Evolutionary conservation across 1,140 invertebrate species (phyloP).

Genomic region (Heterodera carotae): DNA sequence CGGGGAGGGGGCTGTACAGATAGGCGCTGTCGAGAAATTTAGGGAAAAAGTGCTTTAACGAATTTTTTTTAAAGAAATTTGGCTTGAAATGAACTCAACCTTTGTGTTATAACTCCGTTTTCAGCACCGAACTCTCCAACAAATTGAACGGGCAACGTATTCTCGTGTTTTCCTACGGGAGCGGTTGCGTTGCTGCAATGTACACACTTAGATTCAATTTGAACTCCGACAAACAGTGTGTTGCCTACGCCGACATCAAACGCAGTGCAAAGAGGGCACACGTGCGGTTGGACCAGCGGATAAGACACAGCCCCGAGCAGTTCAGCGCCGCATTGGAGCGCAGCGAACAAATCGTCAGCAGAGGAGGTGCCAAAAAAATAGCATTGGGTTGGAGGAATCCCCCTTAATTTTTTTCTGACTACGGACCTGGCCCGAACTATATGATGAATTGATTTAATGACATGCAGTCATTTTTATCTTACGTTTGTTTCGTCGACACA

Average conservation of each 20-base stretch:
- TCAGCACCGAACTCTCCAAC: slow-evolving; percentile 49
- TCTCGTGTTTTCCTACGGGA: slow-evolving; percentile 94
- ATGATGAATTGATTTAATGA: too few species aligned
- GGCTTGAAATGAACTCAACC: too few species aligned
- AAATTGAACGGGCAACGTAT: slow-evolving; percentile 79
- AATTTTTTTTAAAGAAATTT: too few species aligned
- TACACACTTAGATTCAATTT: slow-evolving; percentile 79
- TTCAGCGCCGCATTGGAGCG: slow-evolving; percentile 45
- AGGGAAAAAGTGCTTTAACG: slow-evolving; percentile 6
- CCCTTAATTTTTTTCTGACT: too few species aligned
- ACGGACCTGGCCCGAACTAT: too few species aligned
- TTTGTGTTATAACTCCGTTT: too few species aligned
- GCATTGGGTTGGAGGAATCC: too few species aligned
- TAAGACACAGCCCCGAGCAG: slow-evolving; percentile 42
- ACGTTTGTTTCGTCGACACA: too few species aligned
- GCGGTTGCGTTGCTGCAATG: slow-evolving; percentile 90
- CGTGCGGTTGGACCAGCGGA: slow-evolving; percentile 45
- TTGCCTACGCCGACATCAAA: slow-evolving; percentile 36
- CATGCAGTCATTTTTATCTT: too few species aligned
- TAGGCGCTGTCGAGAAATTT: too few species aligned
- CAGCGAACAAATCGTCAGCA: slow-evolving; percentile 36
- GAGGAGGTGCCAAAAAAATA: too few species aligned
- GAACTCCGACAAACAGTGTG: not conserved
- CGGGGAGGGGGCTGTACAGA: too few species aligned
- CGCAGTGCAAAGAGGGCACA: slow-evolving; percentile 22